Conservation (phyloP, 2,113 vertebrate species). For the Amphilophus citrinellus region DNA sequence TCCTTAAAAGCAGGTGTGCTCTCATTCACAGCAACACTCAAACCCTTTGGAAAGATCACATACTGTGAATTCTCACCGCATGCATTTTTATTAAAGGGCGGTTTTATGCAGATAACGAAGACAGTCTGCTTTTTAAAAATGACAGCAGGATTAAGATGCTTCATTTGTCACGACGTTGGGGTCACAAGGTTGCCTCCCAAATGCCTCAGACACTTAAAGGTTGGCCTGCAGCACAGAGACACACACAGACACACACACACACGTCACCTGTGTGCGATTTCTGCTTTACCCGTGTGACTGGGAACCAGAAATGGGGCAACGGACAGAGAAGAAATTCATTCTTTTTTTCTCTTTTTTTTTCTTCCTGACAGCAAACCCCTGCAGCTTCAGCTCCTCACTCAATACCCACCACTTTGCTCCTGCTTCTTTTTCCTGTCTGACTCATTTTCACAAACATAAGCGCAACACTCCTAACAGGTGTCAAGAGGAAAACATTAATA, state of each 20-base stretch:
- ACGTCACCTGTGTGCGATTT: constrained; percentile 51
- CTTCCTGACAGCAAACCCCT: neutral
- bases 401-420: neutral
- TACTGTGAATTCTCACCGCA: neutral
- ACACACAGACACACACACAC: neutral
- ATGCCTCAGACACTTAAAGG: constrained; percentile 36
- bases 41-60: neutral
- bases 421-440: neutral
- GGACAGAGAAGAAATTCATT: constrained; percentile 20
- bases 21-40: neutral
- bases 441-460: constrained; percentile 19
- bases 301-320: neutral
- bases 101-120: constrained; percentile 17
- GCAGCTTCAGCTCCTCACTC: neutral
- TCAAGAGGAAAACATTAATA: constrained; percentile 18
- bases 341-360: rapidly evolving
- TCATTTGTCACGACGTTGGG: constrained; percentile 17
- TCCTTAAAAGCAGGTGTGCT: neutral
- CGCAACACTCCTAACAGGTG: neutral
- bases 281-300: constrained; percentile 60
- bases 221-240: constrained; percentile 14
- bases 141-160: neutral
- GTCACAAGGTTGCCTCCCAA: constrained; percentile 40
- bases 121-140: constrained; percentile 5
- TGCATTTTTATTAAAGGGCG: constrained; percentile 11